A percentile compares a stretch with the other conserved stretches of the same genome.
These are phyloP conservation scores for Athene cunicularia DNA, from an alignment of 2,113 vertebrate species.

Conservation along the genomic window DNA sequence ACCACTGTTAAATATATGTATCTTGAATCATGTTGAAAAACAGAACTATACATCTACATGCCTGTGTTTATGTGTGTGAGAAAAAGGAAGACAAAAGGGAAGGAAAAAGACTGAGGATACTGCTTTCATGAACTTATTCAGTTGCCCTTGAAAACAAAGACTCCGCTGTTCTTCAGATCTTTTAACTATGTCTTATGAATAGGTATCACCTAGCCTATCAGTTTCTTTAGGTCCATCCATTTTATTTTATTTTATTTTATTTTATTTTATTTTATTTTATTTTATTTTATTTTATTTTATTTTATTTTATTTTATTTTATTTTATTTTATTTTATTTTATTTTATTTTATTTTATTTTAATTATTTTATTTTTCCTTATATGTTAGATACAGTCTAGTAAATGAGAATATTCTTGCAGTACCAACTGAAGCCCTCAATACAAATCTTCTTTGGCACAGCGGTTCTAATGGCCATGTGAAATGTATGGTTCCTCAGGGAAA, in stretches of 20 bases:
- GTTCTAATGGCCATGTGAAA: neutral
- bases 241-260: neutral
- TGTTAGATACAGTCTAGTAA: neutral
- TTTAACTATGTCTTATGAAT: neutral
- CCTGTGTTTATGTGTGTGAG: neutral
- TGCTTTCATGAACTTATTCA: neutral
- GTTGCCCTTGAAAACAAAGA: neutral
- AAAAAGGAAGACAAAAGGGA: neutral
- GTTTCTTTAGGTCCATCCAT: neutral
- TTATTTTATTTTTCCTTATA: neutral
- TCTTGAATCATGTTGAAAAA: neutral
- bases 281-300: neutral
- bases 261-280: too few relatives aligned
- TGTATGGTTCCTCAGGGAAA: neutral
- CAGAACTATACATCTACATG: neutral
- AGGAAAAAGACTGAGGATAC: neutral
- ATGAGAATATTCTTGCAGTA: neutral
- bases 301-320: too few relatives aligned
- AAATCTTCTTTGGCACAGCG: neutral
- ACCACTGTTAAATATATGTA: neutral
- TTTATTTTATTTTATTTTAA: too few relatives aligned
- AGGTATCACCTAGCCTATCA: neutral
- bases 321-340: neutral
- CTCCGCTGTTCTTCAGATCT: neutral
- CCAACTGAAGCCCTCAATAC: fast-evolving